These are phyloP conservation scores for Diplodus sargus DNA, from an alignment of 2,797 vertebrate species.

Conservation along the genomic window DNA sequence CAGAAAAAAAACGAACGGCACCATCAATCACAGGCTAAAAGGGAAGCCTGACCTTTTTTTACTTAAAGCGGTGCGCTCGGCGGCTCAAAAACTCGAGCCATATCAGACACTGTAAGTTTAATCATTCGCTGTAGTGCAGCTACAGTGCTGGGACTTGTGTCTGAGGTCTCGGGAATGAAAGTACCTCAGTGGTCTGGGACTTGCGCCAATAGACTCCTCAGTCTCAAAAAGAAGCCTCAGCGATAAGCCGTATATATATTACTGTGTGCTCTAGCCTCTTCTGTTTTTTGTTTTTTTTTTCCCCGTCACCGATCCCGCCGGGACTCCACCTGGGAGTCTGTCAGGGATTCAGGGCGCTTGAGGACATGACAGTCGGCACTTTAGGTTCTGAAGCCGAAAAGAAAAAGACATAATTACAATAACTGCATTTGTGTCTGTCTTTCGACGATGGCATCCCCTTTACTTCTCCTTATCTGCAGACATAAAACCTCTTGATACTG, in stretches of 20 bases:
- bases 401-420: constrained; percentile 18
- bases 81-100: constrained; percentile 42
- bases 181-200: constrained; percentile 48
- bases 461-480: background rate
- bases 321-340: constrained; percentile 30
- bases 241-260: constrained; percentile 36
- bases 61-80: constrained; percentile 26
- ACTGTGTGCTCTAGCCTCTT: constrained; percentile 13
- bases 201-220: constrained; percentile 28
- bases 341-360: background rate
- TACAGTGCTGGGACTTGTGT: constrained; percentile 35
- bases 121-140: constrained; percentile 36
- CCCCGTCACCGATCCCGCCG: background rate
- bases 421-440: background rate
- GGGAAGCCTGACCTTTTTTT: constrained; percentile 32
- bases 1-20: constrained; percentile 28
- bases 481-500: background rate
- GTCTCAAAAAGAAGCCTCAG: constrained; percentile 34
- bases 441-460: constrained; percentile 5
- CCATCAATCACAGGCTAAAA: constrained; percentile 53
- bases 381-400: background rate
- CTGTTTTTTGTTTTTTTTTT: constrained; percentile 15
- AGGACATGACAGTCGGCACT: constrained; percentile 20
- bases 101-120: constrained; percentile 50
- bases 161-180: constrained; percentile 32